Percentiles rank a stretch among this genome's conserved stretches.
Evolutionary conservation across 2,797 vertebrate genomes (phyloP).

Genomic region (Streptopelia turtur): DNA sequence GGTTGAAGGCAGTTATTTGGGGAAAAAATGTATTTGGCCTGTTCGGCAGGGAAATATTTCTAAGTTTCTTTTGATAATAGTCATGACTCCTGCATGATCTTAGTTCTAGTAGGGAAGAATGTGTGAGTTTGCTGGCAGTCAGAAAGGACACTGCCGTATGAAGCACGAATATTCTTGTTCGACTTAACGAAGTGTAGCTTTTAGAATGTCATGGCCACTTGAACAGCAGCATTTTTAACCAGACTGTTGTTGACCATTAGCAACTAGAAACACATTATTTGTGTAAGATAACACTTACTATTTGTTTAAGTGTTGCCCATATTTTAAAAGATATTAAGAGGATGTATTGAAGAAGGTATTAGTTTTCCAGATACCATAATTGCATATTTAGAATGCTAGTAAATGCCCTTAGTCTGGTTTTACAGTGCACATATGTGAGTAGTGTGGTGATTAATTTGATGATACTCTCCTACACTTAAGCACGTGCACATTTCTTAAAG

Average conservation of each 20-base stretch:
- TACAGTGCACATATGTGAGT: fast-evolving
- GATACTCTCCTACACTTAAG: background rate
- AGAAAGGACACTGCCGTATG: background rate
- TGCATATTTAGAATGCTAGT: background rate
- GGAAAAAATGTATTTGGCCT: background rate
- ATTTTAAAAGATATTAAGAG: background rate
- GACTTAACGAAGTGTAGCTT: background rate
- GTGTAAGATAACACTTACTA: background rate
- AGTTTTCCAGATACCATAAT: background rate
- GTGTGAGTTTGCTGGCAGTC: background rate
- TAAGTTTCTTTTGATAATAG: background rate
- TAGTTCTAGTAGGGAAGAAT: background rate
- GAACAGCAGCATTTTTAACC: background rate
- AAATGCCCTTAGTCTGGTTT: background rate
- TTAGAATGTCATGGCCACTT: background rate
- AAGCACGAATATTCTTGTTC: background rate
- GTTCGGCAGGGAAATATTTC: background rate
- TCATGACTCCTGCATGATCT: background rate
- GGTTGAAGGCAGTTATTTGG: background rate
- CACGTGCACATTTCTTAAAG: background rate
- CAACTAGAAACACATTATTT: background rate
- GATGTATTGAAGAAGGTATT: background rate
- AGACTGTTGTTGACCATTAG: background rate
- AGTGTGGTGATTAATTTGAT: background rate
- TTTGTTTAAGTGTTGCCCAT: background rate